Evolutionary conservation across 2,113 vertebrate genomes (phyloP), one percentile per base, ranked within the genome.

Genomic region (Actenoides lindsayi): DNA sequence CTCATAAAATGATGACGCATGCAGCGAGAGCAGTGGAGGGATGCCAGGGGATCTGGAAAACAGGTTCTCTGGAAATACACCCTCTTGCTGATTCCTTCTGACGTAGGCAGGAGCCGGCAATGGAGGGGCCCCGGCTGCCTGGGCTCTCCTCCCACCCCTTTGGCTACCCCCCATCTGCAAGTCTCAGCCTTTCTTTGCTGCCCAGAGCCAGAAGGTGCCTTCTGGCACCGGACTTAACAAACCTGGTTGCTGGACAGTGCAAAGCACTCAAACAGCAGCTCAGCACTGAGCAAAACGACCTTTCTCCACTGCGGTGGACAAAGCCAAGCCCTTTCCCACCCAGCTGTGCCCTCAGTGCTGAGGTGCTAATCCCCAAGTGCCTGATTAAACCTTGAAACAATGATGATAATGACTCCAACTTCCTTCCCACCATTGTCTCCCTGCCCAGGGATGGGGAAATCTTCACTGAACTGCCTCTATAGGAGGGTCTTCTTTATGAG

Each of bases 361-460:
- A 95, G 91, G 89, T 94, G 90, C 39, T 85, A 79, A 79, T 39
- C 68, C 75, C 83, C 33, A 5, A 35, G 87, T 35, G 89, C 63
- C 59, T 14, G 33, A 10, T 37, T 51, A 83, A 89, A 94, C 71
- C 87, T 70, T 82, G 82, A 74, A 91, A 95, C 87, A 69, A 92
- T 56, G 90, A 71, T 5, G 27, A 30, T 81, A 77, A 94, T 20
- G 69, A 83, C 67, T 86, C 93, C 10, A 10, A 93, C 95, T 97
- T 97, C 97, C 95, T 97, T 97, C 96, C 97, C 84, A 57, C 94
- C 84, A 96, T 97, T 97, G 97, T 94, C 86, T 94, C 67, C 92
- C 82, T 53, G 76, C 37, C 41, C 59, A 15, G 27, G 81, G 86
- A 86, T 84, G 73, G 82, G 88, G 91, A 95, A 95, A 89, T 87